Percentiles rank a stretch among this genome's conserved stretches.
Evolutionary conservation across 2,797 vertebrate genomes (phyloP).

Genomic region (Anniella stebbinsi): DNA sequence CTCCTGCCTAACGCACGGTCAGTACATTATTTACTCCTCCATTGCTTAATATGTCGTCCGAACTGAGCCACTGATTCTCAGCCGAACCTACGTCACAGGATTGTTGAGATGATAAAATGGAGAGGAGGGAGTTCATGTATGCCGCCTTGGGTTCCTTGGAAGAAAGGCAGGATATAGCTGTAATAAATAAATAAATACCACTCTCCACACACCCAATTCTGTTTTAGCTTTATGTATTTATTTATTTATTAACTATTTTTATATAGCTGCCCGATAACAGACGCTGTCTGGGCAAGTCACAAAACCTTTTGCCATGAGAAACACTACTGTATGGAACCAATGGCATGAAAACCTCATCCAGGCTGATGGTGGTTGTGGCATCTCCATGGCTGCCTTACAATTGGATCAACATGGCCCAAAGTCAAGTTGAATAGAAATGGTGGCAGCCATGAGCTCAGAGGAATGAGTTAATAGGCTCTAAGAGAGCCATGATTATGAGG

Average conservation of each 20-base stretch:
- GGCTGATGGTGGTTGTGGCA: neutral
- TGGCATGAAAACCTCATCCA: neutral
- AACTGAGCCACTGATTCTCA: too few relatives aligned
- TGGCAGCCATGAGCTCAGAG: neutral
- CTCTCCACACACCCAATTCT: neutral
- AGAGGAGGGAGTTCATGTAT: too few relatives aligned
- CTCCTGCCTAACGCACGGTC: too few relatives aligned
- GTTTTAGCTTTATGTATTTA: neutral
- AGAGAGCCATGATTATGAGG: neutral
- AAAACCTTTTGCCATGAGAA: neutral
- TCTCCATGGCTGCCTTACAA: neutral
- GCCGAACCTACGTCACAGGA: too few relatives aligned
- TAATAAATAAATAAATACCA: too few relatives aligned
- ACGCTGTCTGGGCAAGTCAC: neutral
- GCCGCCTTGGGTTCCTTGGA: too few relatives aligned
- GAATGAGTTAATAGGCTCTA: neutral
- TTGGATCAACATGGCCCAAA: neutral
- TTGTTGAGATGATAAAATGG: too few relatives aligned
- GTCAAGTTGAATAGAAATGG: neutral
- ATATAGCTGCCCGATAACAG: neutral
- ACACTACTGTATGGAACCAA: neutral
- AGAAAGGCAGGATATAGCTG: too few relatives aligned
- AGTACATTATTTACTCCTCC: too few relatives aligned
- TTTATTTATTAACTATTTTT: neutral
- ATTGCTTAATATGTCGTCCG: too few relatives aligned